These are phyloP conservation scores for Catostomus latipinnis DNA, from an alignment of 2,797 vertebrate species.

Conservation along the genomic window DNA sequence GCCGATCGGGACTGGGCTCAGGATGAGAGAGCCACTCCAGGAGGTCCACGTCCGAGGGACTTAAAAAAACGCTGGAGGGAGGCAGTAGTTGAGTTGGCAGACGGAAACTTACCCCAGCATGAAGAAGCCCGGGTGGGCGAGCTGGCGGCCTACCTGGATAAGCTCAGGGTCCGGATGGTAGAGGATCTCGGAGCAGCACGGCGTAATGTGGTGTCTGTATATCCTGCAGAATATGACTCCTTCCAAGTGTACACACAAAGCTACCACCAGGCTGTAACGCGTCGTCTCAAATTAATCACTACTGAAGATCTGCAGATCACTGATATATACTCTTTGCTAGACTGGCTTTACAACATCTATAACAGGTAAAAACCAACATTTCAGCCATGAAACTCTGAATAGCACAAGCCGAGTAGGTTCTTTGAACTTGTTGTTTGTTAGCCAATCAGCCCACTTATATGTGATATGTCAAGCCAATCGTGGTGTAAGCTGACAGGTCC, in stretches of 20 bases:
- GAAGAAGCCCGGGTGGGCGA: constrained; percentile 71
- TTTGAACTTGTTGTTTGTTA: no score
- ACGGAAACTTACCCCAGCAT: constrained; percentile 75
- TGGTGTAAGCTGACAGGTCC: no score
- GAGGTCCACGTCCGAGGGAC: constrained; percentile 74
- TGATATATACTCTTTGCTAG: constrained; percentile 87
- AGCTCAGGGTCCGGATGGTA: constrained; percentile 74
- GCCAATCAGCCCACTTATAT: no score
- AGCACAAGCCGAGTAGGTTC: no score
- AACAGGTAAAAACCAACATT: constrained; percentile 75
- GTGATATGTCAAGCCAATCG: no score
- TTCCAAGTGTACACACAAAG: constrained; percentile 86
- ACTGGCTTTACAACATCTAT: constrained; percentile 91
- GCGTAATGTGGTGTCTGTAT: constrained; percentile 82
- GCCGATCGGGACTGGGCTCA: constrained; percentile 71
- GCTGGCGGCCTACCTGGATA: constrained; percentile 78
- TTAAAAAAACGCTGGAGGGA: constrained; percentile 82
- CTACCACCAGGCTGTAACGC: constrained; percentile 84
- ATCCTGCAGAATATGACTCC: constrained; percentile 82
- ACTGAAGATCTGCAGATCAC: constrained; percentile 77
- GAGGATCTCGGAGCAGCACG: constrained; percentile 85
- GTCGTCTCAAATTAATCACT: constrained; percentile 74
- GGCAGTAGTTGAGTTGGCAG: constrained; percentile 77
- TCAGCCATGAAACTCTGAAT: background rate
- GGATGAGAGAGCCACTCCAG: constrained; percentile 48